These are phyloP conservation scores for Rissa tridactyla DNA, from an alignment of 2,113 vertebrate species.

Conservation along the genomic window DNA sequence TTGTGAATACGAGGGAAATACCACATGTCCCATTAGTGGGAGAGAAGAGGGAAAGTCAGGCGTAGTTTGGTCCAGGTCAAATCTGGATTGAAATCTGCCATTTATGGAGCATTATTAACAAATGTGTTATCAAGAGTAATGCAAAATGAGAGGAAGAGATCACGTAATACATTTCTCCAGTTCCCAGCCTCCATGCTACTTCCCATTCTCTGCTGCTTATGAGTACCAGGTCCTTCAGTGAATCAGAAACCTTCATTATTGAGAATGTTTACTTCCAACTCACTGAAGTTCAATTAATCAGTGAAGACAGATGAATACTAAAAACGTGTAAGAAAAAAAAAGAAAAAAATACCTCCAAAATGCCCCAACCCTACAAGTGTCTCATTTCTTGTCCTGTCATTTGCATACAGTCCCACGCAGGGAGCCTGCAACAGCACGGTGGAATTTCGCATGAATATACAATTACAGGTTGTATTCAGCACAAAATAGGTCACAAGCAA, in stretches of 20 bases:
- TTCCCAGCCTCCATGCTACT: neutral
- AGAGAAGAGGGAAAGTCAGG: neutral
- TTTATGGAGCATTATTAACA: neutral
- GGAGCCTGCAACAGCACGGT: neutral
- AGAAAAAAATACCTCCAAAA: neutral
- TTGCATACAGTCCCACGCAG: neutral
- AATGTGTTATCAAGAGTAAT: neutral
- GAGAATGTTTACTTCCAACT: neutral
- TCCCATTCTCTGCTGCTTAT: neutral
- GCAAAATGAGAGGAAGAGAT: neutral
- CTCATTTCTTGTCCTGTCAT: neutral
- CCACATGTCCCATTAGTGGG: rapidly evolving
- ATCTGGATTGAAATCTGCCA: neutral
- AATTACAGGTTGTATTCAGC: slow-evolving; percentile 13
- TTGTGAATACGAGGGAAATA: neutral
- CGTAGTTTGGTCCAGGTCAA: neutral
- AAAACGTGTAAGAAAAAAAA: neutral
- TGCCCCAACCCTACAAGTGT: neutral
- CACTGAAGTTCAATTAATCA: neutral
- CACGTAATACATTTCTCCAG: neutral
- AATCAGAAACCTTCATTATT: neutral
- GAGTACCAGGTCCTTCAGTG: neutral
- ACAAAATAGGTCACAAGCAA: neutral
- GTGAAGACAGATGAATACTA: neutral
- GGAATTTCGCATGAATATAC: slow-evolving; percentile 28